Percentiles rank a stretch among this genome's conserved stretches.
Evolutionary conservation across 2,113 vertebrate genomes (phyloP).

Genomic region (Delphinapterus leucas): DNA sequence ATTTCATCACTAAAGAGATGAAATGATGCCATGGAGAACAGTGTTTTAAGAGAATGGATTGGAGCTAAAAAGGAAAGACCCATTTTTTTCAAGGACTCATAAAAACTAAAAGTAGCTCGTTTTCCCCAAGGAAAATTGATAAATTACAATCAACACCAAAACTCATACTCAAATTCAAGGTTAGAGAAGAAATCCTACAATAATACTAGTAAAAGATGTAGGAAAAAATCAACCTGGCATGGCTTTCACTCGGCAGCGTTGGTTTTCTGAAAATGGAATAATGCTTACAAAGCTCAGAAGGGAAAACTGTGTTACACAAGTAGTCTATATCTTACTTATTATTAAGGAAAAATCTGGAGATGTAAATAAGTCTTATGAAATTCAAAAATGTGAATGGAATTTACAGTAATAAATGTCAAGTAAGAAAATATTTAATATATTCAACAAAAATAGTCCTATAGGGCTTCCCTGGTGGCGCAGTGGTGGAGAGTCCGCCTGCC

Average conservation of each 20-base stretch:
- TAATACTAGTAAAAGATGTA: not conserved
- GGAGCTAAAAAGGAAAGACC: not conserved
- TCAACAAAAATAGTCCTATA: not conserved
- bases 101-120: not conserved
- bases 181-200: not conserved
- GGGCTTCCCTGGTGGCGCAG: no score
- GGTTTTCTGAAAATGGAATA: not conserved
- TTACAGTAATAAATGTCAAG: not conserved
- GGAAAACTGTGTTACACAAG: not conserved
- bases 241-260: not conserved
- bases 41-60: not conserved
- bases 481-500: no score
- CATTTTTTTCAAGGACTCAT: not conserved
- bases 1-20: not conserved
- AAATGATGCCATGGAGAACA: not conserved
- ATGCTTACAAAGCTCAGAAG: not conserved
- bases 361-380: not conserved
- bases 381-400: not conserved
- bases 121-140: not conserved
- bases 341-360: not conserved
- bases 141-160: not conserved
- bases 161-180: not conserved
- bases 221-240: not conserved
- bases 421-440: conserved; percentile 18
- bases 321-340: not conserved